Conservation (phyloP, 1,140 invertebrate genomes). For the Drosophila nasuta region DNA sequence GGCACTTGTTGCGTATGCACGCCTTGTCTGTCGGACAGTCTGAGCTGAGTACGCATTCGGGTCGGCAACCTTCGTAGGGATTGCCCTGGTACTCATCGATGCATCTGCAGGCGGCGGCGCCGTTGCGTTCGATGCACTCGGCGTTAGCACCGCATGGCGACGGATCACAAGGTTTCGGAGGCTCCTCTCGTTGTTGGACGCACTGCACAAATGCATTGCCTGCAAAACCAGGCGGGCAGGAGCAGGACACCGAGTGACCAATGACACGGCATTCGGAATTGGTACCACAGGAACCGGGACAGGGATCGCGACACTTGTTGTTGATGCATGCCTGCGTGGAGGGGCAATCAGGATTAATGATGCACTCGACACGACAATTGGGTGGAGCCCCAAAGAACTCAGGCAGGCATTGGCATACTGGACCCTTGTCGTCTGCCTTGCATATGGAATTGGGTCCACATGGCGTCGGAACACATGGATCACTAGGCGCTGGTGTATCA, state of each 20-base stretch:
- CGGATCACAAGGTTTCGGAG: constrained; percentile 87
- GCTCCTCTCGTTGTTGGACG: constrained; percentile 85
- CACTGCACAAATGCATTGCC: constrained; percentile 91
- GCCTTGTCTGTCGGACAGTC: constrained; percentile 90
- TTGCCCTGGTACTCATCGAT: constrained; percentile 89
- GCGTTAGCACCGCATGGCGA: constrained; percentile 90
- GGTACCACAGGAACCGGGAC: constrained; percentile 89
- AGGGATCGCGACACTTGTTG: constrained; percentile 89
- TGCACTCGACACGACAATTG: constrained; percentile 91
- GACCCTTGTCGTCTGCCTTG: constrained; percentile 86
- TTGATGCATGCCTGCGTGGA: constrained; percentile 89
- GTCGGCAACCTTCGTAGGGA: constrained; percentile 90
- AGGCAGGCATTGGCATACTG: constrained; percentile 88
- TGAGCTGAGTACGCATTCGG: constrained; percentile 90
- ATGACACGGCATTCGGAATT: constrained; percentile 91
- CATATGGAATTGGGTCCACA: constrained; percentile 90
- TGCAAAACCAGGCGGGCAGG: constrained; percentile 88
- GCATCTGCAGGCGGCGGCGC: constrained; percentile 89
- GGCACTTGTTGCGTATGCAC: constrained; percentile 90
- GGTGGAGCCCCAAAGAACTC: constrained; percentile 91
- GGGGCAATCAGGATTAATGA: constrained; percentile 90
- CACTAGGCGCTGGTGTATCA: constrained; percentile 48
- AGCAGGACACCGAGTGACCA: constrained; percentile 91
- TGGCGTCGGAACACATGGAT: constrained; percentile 89
- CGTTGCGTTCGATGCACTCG: constrained; percentile 88